Base-by-base conservation (phyloP, 2,797 vertebrate species). In the Oreortyx pictus region DNA sequence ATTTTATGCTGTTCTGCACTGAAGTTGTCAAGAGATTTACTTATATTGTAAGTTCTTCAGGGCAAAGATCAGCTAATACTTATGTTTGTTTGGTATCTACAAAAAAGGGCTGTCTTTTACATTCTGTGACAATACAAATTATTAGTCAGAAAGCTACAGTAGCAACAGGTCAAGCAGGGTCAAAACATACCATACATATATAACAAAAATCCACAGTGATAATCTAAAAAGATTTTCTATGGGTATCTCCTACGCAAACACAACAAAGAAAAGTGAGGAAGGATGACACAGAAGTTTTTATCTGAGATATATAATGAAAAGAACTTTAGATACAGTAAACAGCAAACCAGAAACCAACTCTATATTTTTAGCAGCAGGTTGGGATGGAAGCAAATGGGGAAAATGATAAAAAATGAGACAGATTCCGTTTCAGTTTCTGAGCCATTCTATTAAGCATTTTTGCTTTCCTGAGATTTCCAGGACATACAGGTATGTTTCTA, bases 361-460 rank as follows among this genome's bases (percentile, higher is more conserved):
- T 75, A 22, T 78, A 79, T 82, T 91, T 50, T 82, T 86, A 93
- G 86, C 77, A 81, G 49, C 18, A 93, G 80, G n/a, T 23, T 82
- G 54, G 52, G 33, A 83, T 60, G 39, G 68, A 70, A 90, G 67
- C 84, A 95, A 92, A 93, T 88, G 71, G 84, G 93, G 64, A 93
- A 89, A 94, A 44, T 76, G 82, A 89, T 82, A 91, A 70, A 80
- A 68, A 88, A 68, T 62, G 29, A 57, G 60, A 79, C 62, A 64
- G 25, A 80, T 81, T 41, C 70, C 70, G 83, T 96, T 94, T 95
- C 89, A 88, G 37, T 49, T 94, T 85, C 90, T 79, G 68, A 74
- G 84, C 31, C 52, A 88, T 24, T 23, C 60, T 77, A 27, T 22
- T 59, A 49, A 94, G 81, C 17, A 41, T 70, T 95, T 92, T 71